phyloP scores from a whole-genome alignment of 2,888 invertebrate genomes.

The Nebria salina region DNA sequence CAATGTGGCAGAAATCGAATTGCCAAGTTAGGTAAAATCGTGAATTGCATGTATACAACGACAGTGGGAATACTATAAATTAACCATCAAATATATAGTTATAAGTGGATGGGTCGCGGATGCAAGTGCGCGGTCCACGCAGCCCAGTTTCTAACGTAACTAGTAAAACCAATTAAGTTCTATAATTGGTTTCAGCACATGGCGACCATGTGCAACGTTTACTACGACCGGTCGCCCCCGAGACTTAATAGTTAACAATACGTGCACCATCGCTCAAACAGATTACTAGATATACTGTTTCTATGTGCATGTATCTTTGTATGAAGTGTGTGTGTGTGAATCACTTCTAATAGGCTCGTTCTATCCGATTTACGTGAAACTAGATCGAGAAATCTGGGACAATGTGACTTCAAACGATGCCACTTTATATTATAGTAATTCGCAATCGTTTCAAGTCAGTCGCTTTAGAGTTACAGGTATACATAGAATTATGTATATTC shows the following conservation, averaged over 20 bases:
- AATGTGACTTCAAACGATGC: background rate
- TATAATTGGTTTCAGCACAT: slow-evolving; percentile 41
- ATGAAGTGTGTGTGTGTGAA: background rate
- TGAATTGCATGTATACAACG: slow-evolving; percentile 24
- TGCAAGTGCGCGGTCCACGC: background rate
- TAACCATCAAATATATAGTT: background rate
- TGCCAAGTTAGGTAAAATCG: slow-evolving; percentile 29
- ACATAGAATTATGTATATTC: background rate
- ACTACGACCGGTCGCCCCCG: slow-evolving; percentile 5
- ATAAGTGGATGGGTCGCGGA: background rate
- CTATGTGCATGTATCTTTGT: slow-evolving; percentile 6
- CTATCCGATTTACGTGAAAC: background rate
- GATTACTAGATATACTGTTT: slow-evolving; percentile 26
- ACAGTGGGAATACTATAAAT: slow-evolving; percentile 27
- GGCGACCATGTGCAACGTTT: slow-evolving; percentile 25
- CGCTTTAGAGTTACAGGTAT: background rate
- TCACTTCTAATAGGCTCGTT: background rate
- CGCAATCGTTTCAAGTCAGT: background rate
- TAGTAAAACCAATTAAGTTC: slow-evolving; percentile 42
- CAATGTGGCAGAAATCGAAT: slow-evolving; percentile 24
- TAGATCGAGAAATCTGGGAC: background rate
- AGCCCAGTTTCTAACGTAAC: slow-evolving; percentile 35
- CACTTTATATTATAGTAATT: background rate
- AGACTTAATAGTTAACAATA: slow-evolving; percentile 37
- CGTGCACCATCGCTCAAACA: slow-evolving; percentile 29